These are phyloP conservation scores for Pseudorhombus dupliciocellatus DNA, from an alignment of 2,113 vertebrate species.

Conservation along the genomic window DNA sequence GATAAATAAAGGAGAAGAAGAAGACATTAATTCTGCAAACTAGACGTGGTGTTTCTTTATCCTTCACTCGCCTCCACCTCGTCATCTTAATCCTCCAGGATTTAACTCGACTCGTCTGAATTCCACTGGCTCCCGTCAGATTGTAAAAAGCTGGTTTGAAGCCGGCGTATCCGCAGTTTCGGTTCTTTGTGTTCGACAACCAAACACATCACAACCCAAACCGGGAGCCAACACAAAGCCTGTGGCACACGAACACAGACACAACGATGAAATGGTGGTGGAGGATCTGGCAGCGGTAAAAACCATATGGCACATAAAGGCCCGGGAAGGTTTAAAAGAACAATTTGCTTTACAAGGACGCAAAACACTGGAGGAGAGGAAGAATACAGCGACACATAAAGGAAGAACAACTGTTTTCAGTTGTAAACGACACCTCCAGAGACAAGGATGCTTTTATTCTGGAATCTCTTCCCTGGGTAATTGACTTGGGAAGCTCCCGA, in stretches of 20 bases:
- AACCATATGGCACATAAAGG: conserved; percentile 20
- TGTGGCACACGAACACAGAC: background rate
- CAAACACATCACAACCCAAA: conserved; percentile 2
- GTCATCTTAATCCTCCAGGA: background rate
- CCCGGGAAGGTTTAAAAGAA: background rate
- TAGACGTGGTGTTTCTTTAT: background rate
- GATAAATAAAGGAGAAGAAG: background rate
- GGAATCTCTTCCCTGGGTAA: no score
- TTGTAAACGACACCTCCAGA: no score
- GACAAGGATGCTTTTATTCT: no score
- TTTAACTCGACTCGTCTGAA: no score
- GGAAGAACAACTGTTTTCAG: background rate
- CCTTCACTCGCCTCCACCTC: background rate
- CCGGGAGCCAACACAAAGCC: conserved; percentile 17
- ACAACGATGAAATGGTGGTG: conserved; percentile 20
- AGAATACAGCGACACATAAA: background rate
- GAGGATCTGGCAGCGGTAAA: conserved; percentile 34
- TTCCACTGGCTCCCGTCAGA: background rate
- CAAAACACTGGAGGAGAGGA: background rate
- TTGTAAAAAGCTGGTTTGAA: conserved; percentile 6
- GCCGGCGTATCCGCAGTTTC: conserved; percentile 24
- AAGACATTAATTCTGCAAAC: background rate
- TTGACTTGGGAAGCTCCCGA: no score
- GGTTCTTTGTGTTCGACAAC: conserved; percentile 6
- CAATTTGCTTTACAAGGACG: background rate